Conservation (phyloP, 2,113 vertebrate species). For the Anhinga anhinga region DNA sequence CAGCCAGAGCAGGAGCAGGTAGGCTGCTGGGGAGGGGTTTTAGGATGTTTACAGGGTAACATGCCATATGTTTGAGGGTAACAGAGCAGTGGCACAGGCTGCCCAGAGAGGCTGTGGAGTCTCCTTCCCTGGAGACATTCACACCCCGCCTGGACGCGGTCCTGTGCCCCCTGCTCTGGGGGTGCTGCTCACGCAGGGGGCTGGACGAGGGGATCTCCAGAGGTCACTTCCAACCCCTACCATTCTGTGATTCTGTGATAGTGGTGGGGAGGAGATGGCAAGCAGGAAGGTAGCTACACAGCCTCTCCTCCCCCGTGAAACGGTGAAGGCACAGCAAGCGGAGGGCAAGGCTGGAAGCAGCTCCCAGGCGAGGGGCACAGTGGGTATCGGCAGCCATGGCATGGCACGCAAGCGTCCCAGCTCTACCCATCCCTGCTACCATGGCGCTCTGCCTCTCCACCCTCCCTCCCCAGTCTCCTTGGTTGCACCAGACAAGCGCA, state of each 20-base stretch:
- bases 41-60: background rate
- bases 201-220: no score
- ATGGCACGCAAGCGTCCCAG: fast-evolving
- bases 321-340: fast-evolving
- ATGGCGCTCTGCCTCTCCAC: fast-evolving
- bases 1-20: background rate
- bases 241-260: no score
- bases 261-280: background rate
- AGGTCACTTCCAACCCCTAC: no score
- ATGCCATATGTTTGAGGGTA: no score
- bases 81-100: no score
- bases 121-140: no score
- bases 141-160: no score
- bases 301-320: background rate
- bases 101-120: no score
- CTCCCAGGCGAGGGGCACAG: background rate
- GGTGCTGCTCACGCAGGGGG: no score
- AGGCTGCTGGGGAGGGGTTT: background rate
- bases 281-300: background rate
- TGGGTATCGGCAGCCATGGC: fast-evolving
- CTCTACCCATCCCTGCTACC: background rate
- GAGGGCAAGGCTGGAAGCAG: background rate
- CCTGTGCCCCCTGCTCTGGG: no score
- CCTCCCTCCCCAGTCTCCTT: slow-evolving; percentile 17
- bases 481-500: background rate